A percentile compares a stretch with the other conserved stretches of the same genome.
phyloP scores from a whole-genome alignment of 2,113 vertebrate species.

The Potamarius usumacintae region DNA sequence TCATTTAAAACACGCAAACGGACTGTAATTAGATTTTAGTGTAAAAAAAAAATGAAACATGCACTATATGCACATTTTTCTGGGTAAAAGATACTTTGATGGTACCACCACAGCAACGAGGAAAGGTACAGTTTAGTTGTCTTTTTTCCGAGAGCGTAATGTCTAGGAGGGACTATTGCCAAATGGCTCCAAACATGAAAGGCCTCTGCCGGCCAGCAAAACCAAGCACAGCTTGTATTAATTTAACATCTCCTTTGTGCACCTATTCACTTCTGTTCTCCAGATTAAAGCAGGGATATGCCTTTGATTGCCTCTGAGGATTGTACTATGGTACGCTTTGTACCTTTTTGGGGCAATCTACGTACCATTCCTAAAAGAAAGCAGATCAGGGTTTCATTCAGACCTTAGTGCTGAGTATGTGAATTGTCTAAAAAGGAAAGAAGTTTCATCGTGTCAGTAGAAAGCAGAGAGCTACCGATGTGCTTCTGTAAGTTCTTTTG shows the following conservation, averaged over 20 bases:
- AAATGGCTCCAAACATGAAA: slow-evolving; percentile 47
- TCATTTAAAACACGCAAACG: no score
- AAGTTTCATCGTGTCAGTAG: not conserved
- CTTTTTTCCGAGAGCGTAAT: not conserved
- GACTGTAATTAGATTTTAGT: not conserved
- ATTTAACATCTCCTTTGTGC: slow-evolving; percentile 42
- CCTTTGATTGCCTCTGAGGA: slow-evolving; percentile 43
- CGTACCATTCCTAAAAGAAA: slow-evolving; percentile 16
- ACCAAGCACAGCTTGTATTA: slow-evolving; percentile 42
- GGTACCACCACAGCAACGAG: no score
- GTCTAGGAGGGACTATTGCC: not conserved
- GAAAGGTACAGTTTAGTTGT: no score
- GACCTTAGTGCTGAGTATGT: slow-evolving; percentile 11
- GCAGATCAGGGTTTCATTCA: slow-evolving; percentile 27
- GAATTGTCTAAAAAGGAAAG: not conserved
- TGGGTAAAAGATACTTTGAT: not conserved
- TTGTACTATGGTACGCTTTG: slow-evolving; percentile 21
- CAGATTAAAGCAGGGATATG: slow-evolving; percentile 43
- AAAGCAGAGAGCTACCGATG: not conserved
- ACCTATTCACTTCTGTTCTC: slow-evolving; percentile 36
- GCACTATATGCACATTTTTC: not conserved
- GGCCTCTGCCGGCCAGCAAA: slow-evolving; percentile 22
- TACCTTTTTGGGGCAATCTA: not conserved
- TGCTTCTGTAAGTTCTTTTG: not conserved
- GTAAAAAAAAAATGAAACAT: not conserved